Base-by-base conservation (phyloP, 2,888 invertebrate species). In the Phoronis australis region DNA sequence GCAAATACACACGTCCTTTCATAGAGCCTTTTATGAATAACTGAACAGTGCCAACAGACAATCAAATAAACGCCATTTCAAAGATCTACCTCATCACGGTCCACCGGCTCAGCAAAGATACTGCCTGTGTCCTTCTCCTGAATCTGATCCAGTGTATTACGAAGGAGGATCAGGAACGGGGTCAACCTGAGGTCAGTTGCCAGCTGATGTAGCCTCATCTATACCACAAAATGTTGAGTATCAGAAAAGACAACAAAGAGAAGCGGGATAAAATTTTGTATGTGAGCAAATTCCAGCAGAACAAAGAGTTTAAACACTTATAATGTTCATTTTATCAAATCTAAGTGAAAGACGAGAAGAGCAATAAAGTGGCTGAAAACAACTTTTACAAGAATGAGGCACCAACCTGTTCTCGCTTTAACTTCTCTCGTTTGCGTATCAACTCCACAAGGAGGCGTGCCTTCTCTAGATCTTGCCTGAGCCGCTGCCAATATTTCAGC, bases 91-190 rank as follows among this genome's bases (percentile, higher is more conserved):
- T 79, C 78, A 39, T 69, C 62, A 18, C 86, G 82, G 70, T 94
- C 90, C 0, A 96, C 96, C 0, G 96, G 96, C 69, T 94, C 91
- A 0, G 86, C 85, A 78, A 96, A 96, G 55, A 95, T 89, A 63
- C 90, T 88, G 56, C 87, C 85, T 18, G 85, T 83, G 76, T 96
- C 96, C 65, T 85, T 85, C 41, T 85, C 82, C 23, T 86, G 83
- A 51, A 95, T 82, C 54, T 87, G 79, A 49, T 90, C 87, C 55
- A 94, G 76, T 39, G 93, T 81, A 59, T 87, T 85, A 59, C 84
- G 82, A 60, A 94, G 79, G 55, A 88, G 85, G 47, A 87, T 86
- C 52, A 87, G 86, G 41, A 90, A 82, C 0, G 95, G 94, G 65
- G 87, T 86, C 52, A 95, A 78, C 71, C 89, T 82, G 66, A 90